Evolutionary conservation across 37 sponge, comb jelly and placozoan genomes (phyloP).

Genomic region (Mnemiopsis leidyi): DNA sequence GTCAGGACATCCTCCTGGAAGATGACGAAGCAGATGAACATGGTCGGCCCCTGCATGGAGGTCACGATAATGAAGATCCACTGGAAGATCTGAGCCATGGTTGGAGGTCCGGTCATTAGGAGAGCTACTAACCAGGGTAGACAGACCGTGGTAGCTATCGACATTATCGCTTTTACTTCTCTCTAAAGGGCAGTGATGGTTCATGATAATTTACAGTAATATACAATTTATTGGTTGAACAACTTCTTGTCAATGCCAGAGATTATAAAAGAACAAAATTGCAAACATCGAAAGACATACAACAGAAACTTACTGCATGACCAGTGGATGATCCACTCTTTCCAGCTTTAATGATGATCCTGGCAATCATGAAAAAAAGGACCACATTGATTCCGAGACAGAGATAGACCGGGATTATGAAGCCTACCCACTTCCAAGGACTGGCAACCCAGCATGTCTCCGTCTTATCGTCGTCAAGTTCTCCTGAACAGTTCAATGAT

Average conservation of each 20-base stretch:
- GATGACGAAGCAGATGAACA: conserved; percentile 64
- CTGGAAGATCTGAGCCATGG: conserved; percentile 55
- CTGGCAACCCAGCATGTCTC: conserved; percentile 54
- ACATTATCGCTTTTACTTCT: conserved; percentile 31
- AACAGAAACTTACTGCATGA: conserved; percentile 45
- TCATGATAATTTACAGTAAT: too few species aligned
- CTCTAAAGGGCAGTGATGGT: background rate
- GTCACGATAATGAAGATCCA: conserved; percentile 61
- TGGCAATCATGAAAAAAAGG: conserved; percentile 39
- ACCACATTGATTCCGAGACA: conserved; percentile 29
- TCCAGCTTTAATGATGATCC: conserved; percentile 60
- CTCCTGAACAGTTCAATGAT: too few species aligned
- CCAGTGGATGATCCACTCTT: conserved; percentile 1
- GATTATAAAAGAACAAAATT: too few species aligned
- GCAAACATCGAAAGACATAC: too few species aligned
- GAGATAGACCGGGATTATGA: conserved; percentile 59
- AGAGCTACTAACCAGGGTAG: conserved; percentile 46
- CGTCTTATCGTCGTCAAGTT: background rate
- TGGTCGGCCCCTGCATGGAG: background rate
- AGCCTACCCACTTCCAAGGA: conserved; percentile 62
- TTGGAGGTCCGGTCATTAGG: background rate
- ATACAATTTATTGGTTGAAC: too few species aligned
- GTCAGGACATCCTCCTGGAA: conserved; percentile 65
- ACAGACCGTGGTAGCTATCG: conserved; percentile 16
- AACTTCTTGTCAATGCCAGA: too few species aligned